These are phyloP conservation scores for Gallinago nigripennis DNA, from an alignment of 2,797 vertebrate species.

Conservation along the genomic window DNA sequence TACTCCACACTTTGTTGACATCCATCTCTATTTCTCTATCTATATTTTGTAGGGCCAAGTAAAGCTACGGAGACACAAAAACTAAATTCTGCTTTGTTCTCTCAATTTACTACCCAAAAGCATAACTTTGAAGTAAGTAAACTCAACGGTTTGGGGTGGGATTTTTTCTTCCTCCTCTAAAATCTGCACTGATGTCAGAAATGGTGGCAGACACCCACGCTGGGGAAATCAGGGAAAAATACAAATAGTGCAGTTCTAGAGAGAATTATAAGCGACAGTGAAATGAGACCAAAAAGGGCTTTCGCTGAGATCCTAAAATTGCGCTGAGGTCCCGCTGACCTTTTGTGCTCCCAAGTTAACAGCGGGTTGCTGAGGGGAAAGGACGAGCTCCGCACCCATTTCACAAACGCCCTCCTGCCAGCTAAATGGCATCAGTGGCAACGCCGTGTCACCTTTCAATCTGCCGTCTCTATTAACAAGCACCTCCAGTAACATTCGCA, in stretches of 20 bases:
- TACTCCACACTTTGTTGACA: background rate
- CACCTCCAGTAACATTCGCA: background rate
- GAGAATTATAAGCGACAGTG: background rate
- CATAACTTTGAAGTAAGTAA: background rate
- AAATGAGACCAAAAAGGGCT: background rate
- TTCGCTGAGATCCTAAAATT: background rate
- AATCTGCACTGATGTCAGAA: background rate
- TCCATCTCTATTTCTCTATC: background rate
- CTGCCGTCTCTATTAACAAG: background rate
- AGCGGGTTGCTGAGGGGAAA: background rate
- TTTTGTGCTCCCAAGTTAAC: background rate
- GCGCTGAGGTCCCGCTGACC: background rate
- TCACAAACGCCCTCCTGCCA: background rate
- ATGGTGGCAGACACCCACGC: background rate
- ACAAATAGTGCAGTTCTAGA: background rate
- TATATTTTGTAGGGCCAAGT: background rate
- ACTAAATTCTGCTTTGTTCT: background rate
- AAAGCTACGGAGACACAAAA: background rate
- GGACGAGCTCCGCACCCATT: background rate
- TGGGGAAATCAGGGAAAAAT: background rate
- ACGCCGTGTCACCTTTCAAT: background rate
- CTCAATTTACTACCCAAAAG: background rate
- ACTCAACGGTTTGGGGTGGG: background rate
- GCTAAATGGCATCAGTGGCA: background rate
- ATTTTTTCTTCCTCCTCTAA: background rate